These are phyloP conservation scores for Coptotermes formosanus DNA, from an alignment of 1,140 invertebrate species.

Conservation along the genomic window DNA sequence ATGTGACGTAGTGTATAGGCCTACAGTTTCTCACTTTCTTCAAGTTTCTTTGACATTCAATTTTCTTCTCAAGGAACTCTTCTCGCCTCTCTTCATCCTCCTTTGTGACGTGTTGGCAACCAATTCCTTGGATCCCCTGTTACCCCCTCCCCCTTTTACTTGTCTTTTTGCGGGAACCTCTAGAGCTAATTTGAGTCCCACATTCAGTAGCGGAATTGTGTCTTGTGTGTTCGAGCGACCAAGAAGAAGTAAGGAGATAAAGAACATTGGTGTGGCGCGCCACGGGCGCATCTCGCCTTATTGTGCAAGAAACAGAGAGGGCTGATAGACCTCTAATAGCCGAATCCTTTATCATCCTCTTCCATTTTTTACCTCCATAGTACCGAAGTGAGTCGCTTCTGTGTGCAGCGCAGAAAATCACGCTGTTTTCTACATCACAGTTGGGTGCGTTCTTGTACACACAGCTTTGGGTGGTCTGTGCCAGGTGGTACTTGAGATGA, in stretches of 20 bases:
- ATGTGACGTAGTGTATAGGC: not conserved
- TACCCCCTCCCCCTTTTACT: not conserved
- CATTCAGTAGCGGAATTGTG: not conserved
- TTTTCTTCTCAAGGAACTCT: not conserved
- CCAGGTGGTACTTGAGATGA: not conserved
- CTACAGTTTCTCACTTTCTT: constrained; percentile 8
- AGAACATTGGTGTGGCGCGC: not conserved
- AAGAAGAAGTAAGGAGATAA: not conserved
- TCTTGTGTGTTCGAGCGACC: not conserved
- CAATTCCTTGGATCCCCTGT: constrained; percentile 1
- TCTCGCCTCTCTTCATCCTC: not conserved
- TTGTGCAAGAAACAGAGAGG: constrained; percentile 9
- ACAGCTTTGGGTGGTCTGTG: not conserved
- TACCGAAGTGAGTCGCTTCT: not conserved
- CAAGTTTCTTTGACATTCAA: constrained; percentile 19
- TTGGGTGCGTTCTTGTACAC: not conserved
- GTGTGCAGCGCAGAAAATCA: not conserved
- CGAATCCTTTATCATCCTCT: not conserved
- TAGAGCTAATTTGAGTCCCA: not conserved
- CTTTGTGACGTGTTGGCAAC: constrained; percentile 6
- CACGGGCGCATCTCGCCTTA: not conserved
- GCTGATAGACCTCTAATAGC: constrained; percentile 2
- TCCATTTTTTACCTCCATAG: not conserved
- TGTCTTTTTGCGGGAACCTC: not conserved
- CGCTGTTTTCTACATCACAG: constrained; percentile 12